Evolutionary conservation across 2,888 invertebrate species (phyloP).

Genomic region (Mesorhabditis belari): DNA sequence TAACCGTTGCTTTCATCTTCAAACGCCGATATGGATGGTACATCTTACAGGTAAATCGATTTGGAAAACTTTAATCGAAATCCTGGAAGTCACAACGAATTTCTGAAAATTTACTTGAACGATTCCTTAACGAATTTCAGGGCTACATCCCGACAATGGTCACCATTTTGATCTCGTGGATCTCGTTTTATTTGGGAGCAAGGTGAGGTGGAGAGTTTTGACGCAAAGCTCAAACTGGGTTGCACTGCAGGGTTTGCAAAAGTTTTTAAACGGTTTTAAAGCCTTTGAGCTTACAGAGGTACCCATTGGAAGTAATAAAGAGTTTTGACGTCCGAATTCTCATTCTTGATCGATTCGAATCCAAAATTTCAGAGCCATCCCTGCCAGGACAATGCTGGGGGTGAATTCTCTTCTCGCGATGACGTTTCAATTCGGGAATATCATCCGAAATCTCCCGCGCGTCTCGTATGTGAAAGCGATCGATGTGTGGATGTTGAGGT

Average conservation of each 20-base stretch:
- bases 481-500: conserved; percentile 51
- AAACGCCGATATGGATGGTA: conserved; percentile 53
- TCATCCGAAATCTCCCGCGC: conserved; percentile 51
- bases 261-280: too few species aligned
- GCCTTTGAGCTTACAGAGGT: too few species aligned
- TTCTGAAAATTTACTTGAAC: neutral
- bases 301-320: too few species aligned
- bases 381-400: conserved; percentile 53
- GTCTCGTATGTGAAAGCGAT: conserved; percentile 52
- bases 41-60: conserved; percentile 42
- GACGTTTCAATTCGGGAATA: conserved; percentile 54
- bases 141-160: conserved; percentile 52
- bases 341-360: too few species aligned
- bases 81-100: too few species aligned
- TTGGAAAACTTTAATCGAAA: neutral
- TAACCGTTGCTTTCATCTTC: conserved; percentile 51
- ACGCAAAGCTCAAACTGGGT: too few species aligned
- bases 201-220: too few species aligned
- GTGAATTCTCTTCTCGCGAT: conserved; percentile 53
- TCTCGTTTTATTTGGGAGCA: conserved; percentile 52
- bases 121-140: neutral
- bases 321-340: neutral
- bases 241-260: too few species aligned
- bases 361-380: conserved; percentile 43
- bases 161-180: conserved; percentile 53